Conservation (phyloP, 2,888 invertebrate genomes). For the Thyatira batis region DNA sequence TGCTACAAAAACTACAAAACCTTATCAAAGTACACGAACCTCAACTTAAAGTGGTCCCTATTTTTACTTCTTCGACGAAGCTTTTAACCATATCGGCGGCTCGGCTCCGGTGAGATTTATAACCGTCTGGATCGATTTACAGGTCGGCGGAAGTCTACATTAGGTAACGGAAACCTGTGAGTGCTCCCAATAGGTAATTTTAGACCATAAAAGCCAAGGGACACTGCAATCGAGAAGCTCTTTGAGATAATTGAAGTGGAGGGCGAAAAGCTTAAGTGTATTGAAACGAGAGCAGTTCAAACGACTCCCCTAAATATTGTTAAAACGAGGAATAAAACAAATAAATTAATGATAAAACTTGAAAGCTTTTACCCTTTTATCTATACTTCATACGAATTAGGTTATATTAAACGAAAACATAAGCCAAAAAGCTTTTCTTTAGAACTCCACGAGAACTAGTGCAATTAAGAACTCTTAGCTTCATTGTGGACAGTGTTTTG, state of each 20-base stretch:
- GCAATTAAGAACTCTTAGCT: slow-evolving; percentile 46
- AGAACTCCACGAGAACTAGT: slow-evolving; percentile 40
- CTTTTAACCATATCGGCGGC: slow-evolving; percentile 76
- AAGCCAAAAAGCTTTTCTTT: slow-evolving; percentile 29
- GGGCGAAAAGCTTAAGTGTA: slow-evolving; percentile 29
- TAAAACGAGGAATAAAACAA: slow-evolving; percentile 29
- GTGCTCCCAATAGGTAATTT: slow-evolving; percentile 59
- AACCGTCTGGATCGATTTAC: slow-evolving; percentile 68
- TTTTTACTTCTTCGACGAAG: slow-evolving; percentile 69
- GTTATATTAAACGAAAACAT: slow-evolving; percentile 32
- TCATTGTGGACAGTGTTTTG: slow-evolving; percentile 53
- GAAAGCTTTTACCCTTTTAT: slow-evolving; percentile 45
- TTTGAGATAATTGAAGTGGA: slow-evolving; percentile 54
- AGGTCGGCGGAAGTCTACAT: slow-evolving; percentile 72
- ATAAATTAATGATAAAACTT: slow-evolving; percentile 39
- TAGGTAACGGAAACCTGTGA: slow-evolving; percentile 69
- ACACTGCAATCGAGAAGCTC: slow-evolving; percentile 47
- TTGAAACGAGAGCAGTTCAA: slow-evolving; percentile 33
- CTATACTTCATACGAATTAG: slow-evolving; percentile 23
- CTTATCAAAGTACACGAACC: slow-evolving; percentile 79
- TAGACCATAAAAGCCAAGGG: slow-evolving; percentile 55
- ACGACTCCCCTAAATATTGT: slow-evolving; percentile 36
- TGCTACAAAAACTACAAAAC: slow-evolving; percentile 74
- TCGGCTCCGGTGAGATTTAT: slow-evolving; percentile 68
- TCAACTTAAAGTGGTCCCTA: slow-evolving; percentile 73